Evolutionary conservation across 2,113 vertebrate species (phyloP).

Genomic region (Plecotus auritus): DNA sequence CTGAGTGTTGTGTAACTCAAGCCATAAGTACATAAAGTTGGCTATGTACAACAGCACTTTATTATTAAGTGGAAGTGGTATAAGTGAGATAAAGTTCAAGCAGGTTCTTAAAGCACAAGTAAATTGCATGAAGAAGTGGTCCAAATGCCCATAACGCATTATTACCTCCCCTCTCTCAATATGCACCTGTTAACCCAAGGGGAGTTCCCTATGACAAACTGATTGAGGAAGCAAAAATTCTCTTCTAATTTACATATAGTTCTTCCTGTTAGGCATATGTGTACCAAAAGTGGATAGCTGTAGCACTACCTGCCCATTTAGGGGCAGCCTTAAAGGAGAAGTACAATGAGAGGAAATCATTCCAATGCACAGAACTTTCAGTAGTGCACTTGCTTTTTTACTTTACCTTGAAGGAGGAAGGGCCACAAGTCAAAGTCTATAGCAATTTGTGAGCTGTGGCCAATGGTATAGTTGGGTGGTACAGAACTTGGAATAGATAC

Average conservation of each 20-base stretch:
- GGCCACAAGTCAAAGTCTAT: not conserved
- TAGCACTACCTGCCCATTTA: not conserved
- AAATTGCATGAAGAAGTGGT: not conserved
- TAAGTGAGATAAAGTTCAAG: not conserved
- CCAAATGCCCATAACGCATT: not conserved
- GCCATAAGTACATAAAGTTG: not conserved
- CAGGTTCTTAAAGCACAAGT: not conserved
- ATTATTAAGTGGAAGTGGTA: not conserved
- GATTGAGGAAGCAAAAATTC: not conserved
- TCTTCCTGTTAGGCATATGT: not conserved
- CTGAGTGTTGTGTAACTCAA: not conserved
- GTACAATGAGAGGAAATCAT: not conserved
- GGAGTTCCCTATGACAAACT: not conserved
- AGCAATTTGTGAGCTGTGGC: not conserved
- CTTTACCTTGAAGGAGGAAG: not conserved
- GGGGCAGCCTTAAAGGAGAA: not conserved
- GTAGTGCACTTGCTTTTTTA: not conserved
- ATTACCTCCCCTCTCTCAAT: not conserved
- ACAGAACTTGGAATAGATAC: not conserved
- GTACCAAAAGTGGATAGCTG: not conserved
- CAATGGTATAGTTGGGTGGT: not conserved
- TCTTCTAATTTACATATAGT: not conserved
- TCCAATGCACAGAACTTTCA: not conserved
- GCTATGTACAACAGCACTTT: not conserved
- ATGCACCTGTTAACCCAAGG: not conserved